phyloP scores from a whole-genome alignment of 2,797 vertebrate genomes.

The Anguilla anguilla region DNA sequence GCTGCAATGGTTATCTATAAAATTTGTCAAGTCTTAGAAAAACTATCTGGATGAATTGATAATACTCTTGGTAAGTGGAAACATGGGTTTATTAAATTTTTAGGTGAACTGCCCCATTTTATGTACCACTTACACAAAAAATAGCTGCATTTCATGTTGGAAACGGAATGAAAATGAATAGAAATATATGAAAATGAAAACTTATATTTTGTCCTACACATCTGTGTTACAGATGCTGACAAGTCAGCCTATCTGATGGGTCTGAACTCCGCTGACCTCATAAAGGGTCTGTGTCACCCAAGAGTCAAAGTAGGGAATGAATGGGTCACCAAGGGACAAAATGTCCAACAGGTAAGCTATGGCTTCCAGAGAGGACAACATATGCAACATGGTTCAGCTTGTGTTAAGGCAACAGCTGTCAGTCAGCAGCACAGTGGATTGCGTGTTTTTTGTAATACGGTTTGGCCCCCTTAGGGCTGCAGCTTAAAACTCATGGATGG shows the following conservation, averaged over 20 bases:
- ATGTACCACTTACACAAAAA: neutral
- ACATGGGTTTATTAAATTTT: too few species aligned
- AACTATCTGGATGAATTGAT: too few species aligned
- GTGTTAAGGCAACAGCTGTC: neutral
- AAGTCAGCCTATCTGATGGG: conserved; percentile 69
- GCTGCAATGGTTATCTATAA: too few species aligned
- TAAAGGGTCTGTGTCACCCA: conserved; percentile 66
- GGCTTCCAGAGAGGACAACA: neutral
- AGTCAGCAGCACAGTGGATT: neutral
- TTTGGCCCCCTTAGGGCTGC: too few species aligned
- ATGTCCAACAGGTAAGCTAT: conserved; percentile 66
- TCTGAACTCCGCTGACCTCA: conserved; percentile 69
- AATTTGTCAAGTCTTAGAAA: too few species aligned
- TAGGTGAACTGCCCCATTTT: neutral
- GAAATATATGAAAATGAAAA: neutral
- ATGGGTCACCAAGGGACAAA: conserved; percentile 72
- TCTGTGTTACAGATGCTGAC: conserved; percentile 57
- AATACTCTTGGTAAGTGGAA: too few species aligned
- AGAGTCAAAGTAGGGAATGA: conserved; percentile 73
- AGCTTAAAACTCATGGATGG: neutral
- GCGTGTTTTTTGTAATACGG: too few species aligned
- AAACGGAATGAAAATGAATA: too few species aligned
- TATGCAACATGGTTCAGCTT: neutral
- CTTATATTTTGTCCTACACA: neutral
- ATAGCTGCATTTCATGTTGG: neutral